Conservation (phyloP, 2,113 vertebrate genomes). For the Nycticebus coucang region DNA sequence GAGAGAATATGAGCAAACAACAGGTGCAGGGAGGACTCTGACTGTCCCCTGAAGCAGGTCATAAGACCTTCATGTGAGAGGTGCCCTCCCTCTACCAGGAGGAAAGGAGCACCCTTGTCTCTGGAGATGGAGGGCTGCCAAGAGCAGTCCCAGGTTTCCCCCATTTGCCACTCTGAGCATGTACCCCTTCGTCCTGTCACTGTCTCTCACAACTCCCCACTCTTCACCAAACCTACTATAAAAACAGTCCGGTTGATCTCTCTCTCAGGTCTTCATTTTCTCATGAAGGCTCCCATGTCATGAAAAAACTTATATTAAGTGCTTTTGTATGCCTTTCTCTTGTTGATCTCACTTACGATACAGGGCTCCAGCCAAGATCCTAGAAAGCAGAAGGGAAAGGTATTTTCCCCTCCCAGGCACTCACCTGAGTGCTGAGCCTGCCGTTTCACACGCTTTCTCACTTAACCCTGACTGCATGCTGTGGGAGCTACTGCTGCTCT, state of each 20-base stretch:
- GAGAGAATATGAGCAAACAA: neutral
- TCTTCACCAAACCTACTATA: neutral
- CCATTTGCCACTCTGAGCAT: neutral
- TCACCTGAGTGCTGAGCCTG: neutral
- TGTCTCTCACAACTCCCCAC: neutral
- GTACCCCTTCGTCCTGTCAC: neutral
- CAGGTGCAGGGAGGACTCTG: neutral
- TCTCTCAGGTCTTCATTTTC: neutral
- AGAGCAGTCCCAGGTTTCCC: neutral
- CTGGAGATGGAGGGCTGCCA: neutral
- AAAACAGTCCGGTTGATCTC: too few relatives aligned
- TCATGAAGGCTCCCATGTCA: too few relatives aligned
- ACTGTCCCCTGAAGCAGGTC: neutral
- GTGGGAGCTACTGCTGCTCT: fast-evolving
- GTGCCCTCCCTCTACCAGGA: neutral
- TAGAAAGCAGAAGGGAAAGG: neutral
- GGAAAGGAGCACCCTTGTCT: neutral
- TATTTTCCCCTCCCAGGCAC: neutral
- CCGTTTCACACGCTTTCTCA: neutral
- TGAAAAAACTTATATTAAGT: neutral
- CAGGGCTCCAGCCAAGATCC: too few relatives aligned
- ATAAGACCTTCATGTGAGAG: neutral
- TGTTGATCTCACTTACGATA: neutral
- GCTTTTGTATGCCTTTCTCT: neutral
- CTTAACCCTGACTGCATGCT: neutral